Evolutionary conservation across 2,113 vertebrate genomes (phyloP).

Genomic region (Corynorhinus townsendii): DNA sequence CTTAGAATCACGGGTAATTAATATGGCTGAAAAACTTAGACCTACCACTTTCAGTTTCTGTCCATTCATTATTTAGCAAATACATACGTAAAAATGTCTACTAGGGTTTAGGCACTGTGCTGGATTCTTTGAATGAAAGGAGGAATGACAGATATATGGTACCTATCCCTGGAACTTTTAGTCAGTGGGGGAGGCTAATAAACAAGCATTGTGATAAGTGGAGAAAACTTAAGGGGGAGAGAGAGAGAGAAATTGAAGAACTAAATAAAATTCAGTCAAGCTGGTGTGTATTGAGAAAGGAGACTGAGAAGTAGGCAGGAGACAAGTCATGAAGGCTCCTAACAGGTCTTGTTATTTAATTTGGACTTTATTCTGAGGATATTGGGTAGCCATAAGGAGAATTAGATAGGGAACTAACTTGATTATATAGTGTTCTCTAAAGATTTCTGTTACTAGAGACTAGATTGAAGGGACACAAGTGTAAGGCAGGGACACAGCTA

Average conservation of each 20-base stretch:
- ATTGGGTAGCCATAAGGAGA: neutral
- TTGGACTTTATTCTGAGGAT: slow-evolving; percentile 6
- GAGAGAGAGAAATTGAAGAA: neutral
- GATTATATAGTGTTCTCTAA: neutral
- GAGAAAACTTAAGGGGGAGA: neutral
- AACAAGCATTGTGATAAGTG: neutral
- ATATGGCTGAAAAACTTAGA: neutral
- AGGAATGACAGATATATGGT: neutral
- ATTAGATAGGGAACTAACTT: neutral
- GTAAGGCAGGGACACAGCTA: neutral
- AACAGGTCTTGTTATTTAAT: neutral
- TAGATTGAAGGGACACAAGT: neutral
- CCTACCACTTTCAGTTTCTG: neutral
- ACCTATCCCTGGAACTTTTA: neutral
- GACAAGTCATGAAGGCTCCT: neutral
- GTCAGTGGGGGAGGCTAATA: neutral
- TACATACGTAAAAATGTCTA: neutral
- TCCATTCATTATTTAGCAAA: neutral
- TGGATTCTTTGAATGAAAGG: neutral
- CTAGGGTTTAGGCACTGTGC: neutral
- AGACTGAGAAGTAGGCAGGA: neutral
- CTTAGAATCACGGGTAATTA: neutral
- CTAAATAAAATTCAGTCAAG: neutral
- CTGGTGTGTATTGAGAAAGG: neutral
- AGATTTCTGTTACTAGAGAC: neutral